These are phyloP conservation scores for Amazona guildingii DNA, from an alignment of 2,113 vertebrate genomes.

Conservation along the genomic window DNA sequence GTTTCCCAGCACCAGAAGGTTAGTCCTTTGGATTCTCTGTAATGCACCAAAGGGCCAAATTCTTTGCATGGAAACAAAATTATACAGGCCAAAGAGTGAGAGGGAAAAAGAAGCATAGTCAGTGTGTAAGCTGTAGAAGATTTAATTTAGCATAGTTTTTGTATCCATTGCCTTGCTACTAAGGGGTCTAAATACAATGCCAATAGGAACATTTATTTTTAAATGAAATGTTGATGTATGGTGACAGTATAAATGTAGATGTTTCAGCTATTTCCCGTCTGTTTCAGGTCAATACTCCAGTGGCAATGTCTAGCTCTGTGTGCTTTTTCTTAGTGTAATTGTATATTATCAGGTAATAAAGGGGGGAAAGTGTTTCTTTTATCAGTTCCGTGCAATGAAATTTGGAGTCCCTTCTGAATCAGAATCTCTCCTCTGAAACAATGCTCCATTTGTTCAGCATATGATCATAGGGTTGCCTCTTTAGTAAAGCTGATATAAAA, in stretches of 20 bases:
- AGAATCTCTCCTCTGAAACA: constrained; percentile 3
- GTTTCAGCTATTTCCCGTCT: background rate
- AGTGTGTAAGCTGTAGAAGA: background rate
- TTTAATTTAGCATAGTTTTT: constrained; percentile 5
- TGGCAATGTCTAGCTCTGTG: background rate
- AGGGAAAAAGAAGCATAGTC: background rate
- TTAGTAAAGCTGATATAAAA: constrained; percentile 9
- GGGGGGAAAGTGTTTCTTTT: background rate
- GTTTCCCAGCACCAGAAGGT: constrained; percentile 67
- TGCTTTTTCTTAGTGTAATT: background rate
- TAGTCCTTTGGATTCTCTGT: constrained; percentile 60
- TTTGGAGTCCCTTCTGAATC: constrained; percentile 1
- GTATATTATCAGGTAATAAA: background rate
- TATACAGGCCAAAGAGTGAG: background rate
- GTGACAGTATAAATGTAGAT: background rate
- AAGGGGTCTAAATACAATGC: background rate
- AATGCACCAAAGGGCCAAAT: constrained; percentile 49
- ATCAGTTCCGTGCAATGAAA: constrained; percentile 1
- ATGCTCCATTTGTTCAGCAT: constrained; percentile 1
- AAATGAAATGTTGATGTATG: background rate
- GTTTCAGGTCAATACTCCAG: background rate
- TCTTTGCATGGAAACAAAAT: constrained; percentile 42
- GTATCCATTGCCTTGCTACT: background rate
- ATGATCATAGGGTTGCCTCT: background rate
- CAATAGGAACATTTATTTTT: background rate